A percentile compares a stretch with the other conserved stretches of the same genome.
phyloP scores from a whole-genome alignment of 2,113 vertebrate species.

The Grammomys surdaster region DNA sequence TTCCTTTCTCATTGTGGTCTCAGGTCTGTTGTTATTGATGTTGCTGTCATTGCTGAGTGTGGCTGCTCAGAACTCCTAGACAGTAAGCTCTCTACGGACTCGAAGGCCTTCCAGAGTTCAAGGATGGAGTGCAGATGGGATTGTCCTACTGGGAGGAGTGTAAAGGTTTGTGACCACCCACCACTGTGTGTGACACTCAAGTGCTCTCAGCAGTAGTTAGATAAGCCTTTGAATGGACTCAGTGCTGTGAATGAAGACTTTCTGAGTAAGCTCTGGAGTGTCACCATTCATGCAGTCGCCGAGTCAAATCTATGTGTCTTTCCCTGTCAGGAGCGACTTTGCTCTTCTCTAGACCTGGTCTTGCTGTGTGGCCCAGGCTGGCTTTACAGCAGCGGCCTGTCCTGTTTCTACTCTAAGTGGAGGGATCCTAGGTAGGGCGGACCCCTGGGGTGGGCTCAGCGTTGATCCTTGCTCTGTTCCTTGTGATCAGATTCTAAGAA shows the following conservation, averaged over 20 bases:
- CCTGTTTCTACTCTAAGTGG: background rate
- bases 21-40: background rate
- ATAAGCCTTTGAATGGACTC: background rate
- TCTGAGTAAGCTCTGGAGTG: background rate
- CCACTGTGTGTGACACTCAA: background rate
- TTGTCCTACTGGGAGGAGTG: background rate
- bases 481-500: background rate
- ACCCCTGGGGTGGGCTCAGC: background rate
- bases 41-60: background rate
- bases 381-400: background rate
- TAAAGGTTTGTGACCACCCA: background rate
- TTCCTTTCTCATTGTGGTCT: background rate
- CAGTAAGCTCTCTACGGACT: background rate
- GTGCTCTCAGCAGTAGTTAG: background rate
- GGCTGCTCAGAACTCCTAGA: background rate
- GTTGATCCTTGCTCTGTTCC: background rate
- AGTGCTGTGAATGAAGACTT: conserved; percentile 17
- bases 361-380: background rate
- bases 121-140: background rate
- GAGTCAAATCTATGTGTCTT: background rate
- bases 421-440: background rate
- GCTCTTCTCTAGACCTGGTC: background rate
- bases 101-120: background rate
- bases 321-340: background rate
- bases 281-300: background rate